A percentile compares a stretch with the other conserved stretches of the same genome.
Evolutionary conservation across 2,797 vertebrate genomes (phyloP).

Genomic region (Neostethus bicornis): DNA sequence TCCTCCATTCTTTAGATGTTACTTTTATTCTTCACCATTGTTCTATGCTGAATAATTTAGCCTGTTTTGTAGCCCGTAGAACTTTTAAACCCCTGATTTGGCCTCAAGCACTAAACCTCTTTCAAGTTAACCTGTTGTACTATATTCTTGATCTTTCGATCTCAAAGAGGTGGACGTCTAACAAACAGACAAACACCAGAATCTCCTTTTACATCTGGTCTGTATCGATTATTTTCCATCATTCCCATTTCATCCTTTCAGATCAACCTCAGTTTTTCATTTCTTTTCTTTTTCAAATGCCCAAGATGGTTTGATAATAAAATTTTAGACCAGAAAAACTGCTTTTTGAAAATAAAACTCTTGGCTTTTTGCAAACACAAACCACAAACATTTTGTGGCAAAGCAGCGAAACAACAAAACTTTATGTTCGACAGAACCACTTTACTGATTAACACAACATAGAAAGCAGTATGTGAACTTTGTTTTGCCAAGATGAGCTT

Average conservation of each 20-base stretch:
- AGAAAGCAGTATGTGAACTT: slow-evolving; percentile 20
- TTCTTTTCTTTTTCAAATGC: neutral
- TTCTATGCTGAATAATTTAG: too few relatives aligned
- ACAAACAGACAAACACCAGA: too few relatives aligned
- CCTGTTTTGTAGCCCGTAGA: too few relatives aligned
- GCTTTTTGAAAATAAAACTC: slow-evolving; percentile 2
- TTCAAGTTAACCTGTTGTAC: too few relatives aligned
- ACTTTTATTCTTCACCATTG: too few relatives aligned
- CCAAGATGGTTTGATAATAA: neutral
- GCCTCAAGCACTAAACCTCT: too few relatives aligned
- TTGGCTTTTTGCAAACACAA: slow-evolving; percentile 13
- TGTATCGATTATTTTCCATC: neutral
- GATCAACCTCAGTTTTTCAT: neutral
- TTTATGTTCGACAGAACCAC: slow-evolving; percentile 35
- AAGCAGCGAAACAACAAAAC: slow-evolving; percentile 37
- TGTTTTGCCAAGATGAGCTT: slow-evolving; percentile 13
- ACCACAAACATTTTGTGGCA: slow-evolving; percentile 13
- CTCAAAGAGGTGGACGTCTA: neutral
- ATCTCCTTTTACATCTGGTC: neutral
- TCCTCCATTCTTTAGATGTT: too few relatives aligned
- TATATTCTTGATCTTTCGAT: too few relatives aligned
- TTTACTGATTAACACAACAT: slow-evolving; percentile 20
- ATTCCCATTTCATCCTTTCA: neutral
- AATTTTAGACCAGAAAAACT: slow-evolving; percentile 9
- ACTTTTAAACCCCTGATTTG: too few relatives aligned